Percentiles rank a stretch among this genome's conserved stretches.
Evolutionary conservation across 1,140 invertebrate genomes (phyloP).

Genomic region (Drosophila repleta): DNA sequence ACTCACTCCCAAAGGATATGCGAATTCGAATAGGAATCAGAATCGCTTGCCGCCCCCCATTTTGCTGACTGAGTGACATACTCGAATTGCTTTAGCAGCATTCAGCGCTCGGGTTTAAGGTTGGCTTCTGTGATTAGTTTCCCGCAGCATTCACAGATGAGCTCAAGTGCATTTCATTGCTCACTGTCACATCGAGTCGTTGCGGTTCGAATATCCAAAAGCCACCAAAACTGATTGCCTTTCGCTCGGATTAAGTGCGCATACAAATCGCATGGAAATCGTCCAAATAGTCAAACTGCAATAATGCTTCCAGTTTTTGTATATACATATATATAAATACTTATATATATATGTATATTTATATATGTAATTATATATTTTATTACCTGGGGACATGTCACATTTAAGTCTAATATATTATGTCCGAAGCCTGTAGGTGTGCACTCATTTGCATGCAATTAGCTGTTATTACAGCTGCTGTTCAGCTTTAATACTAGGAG

Average conservation of each 20-base stretch:
- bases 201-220: constrained; percentile 10
- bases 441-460: neutral
- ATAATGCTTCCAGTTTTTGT: constrained; percentile 41
- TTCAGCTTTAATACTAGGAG: neutral
- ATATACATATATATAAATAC: constrained; percentile 24
- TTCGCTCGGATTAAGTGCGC: constrained; percentile 60
- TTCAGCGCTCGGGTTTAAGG: constrained; percentile 13
- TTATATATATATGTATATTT: neutral
- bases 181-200: constrained; percentile 62
- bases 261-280: constrained; percentile 63
- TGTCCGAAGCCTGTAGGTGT: neutral
- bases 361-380: constrained; percentile 39
- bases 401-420: constrained; percentile 7
- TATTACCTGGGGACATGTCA: constrained; percentile 38
- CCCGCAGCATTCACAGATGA: constrained; percentile 61
- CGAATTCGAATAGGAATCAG: constrained; percentile 67
- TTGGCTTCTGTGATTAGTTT: constrained; percentile 66
- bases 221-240: constrained; percentile 62
- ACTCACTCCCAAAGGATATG: constrained; percentile 39
- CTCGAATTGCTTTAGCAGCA: constrained; percentile 55
- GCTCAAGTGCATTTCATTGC: constrained; percentile 77
- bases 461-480: neutral
- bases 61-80: constrained; percentile 51
- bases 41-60: constrained; percentile 33
- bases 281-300: constrained; percentile 35